Base-by-base conservation (phyloP, 2,113 vertebrate species). In the Coreoperca whiteheadi region DNA sequence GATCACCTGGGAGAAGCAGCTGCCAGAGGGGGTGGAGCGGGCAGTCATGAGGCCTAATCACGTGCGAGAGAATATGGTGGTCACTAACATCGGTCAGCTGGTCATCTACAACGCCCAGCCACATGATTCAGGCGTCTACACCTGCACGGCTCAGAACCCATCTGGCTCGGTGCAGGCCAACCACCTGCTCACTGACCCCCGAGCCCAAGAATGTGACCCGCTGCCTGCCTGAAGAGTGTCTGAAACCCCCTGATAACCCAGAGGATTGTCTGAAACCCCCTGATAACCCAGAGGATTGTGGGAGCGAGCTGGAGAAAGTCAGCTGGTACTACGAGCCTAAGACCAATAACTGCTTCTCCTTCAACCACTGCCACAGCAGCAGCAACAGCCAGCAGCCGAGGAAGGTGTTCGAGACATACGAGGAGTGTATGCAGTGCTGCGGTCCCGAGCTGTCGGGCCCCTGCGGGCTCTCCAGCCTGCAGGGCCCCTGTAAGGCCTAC, bases 11-110 rank as follows among this genome's bases (percentile, higher is more conserved):
- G 97, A 99, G 92, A 99, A 97, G 92, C 96, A 96, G 86, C 92
- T 92, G 0, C 96, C 97, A 0, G 93, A 91, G 0, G 96, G 95
- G 1, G 86, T 90, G 4, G 96, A 97, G 81, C 96, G 95, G 8
- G 91, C 96, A 25, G 78, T 97, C 74, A 97, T 99, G 97, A 94
- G 93, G 74, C 98, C 97, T 59, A 99, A 99, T 78, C 97, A 97
- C 0, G 96, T 99, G 78, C 93, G 93, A 0, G 97, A 97, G 6
- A 99, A 99, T 0, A 95, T 98, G 1, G 98, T 98, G 48, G 97
- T 99, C 92, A 99, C 97, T 70, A 98, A 98, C 94, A 97, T 98
- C 0, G 98, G 96, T 60, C 98, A 99, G 77, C 95, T 99, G 63
- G 98, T 99, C 85, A 97, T 99, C 92, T 99, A 99, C 75, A 99